These are phyloP conservation scores for Cerastis leucographa DNA, from an alignment of 2,888 invertebrate genomes.

Conservation along the genomic window DNA sequence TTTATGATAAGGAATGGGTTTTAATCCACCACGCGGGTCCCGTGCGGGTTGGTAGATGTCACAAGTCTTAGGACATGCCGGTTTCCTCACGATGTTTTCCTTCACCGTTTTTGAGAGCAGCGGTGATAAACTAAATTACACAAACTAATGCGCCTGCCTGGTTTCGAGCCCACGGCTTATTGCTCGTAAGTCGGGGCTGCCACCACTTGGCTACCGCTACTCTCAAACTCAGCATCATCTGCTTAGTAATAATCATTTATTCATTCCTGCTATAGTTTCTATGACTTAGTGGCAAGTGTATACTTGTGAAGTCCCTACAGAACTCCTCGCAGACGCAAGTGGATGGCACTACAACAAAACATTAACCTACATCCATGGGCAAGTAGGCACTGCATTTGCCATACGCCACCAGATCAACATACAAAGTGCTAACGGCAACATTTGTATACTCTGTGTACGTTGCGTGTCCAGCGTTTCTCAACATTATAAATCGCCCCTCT, in stretches of 20 bases:
- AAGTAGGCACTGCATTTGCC: slow-evolving; percentile 38
- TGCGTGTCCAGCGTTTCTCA: slow-evolving; percentile 31
- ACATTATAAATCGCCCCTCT: slow-evolving; percentile 21
- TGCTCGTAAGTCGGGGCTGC: too few species aligned
- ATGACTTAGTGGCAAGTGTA: neutral
- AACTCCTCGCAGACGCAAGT: neutral
- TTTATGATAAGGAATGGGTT: too few species aligned
- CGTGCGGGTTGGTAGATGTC: too few species aligned
- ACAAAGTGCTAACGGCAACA: slow-evolving; percentile 37
- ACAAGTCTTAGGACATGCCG: too few species aligned
- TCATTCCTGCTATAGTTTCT: neutral
- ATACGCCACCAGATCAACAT: slow-evolving; percentile 46
- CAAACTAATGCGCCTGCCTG: too few species aligned
- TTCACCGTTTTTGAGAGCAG: too few species aligned
- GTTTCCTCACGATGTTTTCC: too few species aligned
- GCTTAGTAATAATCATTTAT: neutral
- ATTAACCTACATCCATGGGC: slow-evolving; percentile 38
- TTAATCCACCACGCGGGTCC: too few species aligned
- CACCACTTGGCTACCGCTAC: too few species aligned
- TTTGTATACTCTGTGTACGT: slow-evolving; percentile 35
- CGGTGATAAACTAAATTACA: too few species aligned
- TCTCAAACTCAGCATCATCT: too few species aligned
- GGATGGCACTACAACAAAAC: slow-evolving; percentile 23
- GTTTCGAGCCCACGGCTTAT: too few species aligned
- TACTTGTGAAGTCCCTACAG: neutral